Evolutionary conservation across 2,113 vertebrate species (phyloP).

Genomic region (Nesoenas mayeri): DNA sequence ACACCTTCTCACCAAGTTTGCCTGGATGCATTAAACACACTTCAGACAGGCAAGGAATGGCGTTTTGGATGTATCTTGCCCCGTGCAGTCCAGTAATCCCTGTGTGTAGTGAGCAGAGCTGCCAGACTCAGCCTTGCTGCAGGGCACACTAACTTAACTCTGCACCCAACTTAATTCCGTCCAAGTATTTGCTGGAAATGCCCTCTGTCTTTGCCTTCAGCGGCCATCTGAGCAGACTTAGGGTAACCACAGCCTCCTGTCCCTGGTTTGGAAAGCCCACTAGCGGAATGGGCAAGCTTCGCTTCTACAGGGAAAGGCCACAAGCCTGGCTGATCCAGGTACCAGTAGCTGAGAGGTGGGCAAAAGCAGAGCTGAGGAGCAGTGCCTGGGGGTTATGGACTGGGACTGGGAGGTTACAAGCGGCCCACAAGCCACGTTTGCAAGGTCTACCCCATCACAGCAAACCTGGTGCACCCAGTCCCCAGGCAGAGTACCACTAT

Average conservation of each 20-base stretch:
- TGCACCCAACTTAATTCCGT: rapidly evolving
- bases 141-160: neutral
- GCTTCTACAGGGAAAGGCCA: neutral
- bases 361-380: neutral
- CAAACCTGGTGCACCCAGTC: neutral
- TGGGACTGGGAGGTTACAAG: neutral
- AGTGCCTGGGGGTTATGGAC: neutral
- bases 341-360: neutral
- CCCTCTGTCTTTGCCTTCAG: neutral
- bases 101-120: neutral
- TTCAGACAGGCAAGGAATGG: neutral
- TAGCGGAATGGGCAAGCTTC: neutral
- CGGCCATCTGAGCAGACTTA: neutral
- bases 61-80: neutral
- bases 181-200: neutral
- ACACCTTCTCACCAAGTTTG: neutral
- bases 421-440: neutral
- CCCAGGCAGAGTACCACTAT: neutral
- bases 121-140: neutral
- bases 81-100: neutral
- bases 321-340: neutral
- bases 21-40: neutral
- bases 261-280: neutral
- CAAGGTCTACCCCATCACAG: neutral
- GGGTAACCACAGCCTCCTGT: neutral